Conservation (phyloP, 1,140 invertebrate genomes). For the Brachionus calyciflorus region DNA sequence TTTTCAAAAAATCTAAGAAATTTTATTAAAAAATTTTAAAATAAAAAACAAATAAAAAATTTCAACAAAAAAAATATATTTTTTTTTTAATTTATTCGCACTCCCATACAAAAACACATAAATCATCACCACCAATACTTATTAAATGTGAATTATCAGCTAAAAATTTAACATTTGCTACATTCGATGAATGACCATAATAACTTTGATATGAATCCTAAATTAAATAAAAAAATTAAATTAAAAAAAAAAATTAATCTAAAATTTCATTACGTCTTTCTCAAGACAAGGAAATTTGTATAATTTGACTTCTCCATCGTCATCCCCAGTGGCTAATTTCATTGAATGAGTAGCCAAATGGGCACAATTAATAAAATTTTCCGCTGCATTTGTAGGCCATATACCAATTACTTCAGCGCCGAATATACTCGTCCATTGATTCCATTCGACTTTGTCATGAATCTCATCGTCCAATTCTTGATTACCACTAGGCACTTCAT, state of each 20-base stretch:
- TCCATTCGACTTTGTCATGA: constrained; percentile 56
- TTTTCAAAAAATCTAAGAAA: too few species aligned
- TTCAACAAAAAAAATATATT: background rate
- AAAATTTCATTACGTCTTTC: constrained; percentile 54
- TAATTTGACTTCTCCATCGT: constrained; percentile 60
- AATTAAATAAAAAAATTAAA: constrained; percentile 20
- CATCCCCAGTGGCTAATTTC: constrained; percentile 60
- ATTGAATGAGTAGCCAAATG: constrained; percentile 56
- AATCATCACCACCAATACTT: constrained; percentile 59
- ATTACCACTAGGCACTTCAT: constrained; percentile 54
- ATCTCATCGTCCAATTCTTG: constrained; percentile 49
- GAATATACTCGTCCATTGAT: constrained; percentile 59
- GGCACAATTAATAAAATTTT: constrained; percentile 59
- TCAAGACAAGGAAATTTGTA: constrained; percentile 58
- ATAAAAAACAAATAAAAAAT: constrained; percentile 6
- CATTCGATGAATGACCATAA: constrained; percentile 58
- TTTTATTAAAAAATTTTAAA: background rate
- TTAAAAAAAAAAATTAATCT: background rate
- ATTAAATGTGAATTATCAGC: constrained; percentile 56
- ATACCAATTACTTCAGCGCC: constrained; percentile 59
- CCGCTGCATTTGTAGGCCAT: constrained; percentile 56
- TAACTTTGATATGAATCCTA: constrained; percentile 54
- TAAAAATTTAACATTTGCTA: constrained; percentile 58
- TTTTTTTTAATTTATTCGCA: constrained; percentile 47
- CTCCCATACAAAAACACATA: constrained; percentile 57